Percentiles rank a stretch among this genome's conserved stretches.
These are phyloP conservation scores for Marcusenius ussheri DNA, from an alignment of 2,113 vertebrate species.

Conservation along the genomic window DNA sequence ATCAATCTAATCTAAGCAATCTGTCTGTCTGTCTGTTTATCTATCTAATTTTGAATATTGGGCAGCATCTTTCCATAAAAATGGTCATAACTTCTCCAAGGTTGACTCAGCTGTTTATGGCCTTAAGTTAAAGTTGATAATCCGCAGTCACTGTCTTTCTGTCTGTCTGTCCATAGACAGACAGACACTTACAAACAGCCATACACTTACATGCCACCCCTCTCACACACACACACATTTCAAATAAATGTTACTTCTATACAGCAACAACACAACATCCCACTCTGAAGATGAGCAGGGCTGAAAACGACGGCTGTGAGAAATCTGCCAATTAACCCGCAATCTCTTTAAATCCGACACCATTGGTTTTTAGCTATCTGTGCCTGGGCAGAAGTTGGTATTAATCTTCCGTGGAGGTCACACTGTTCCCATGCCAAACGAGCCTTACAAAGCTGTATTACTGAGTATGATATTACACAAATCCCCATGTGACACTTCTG, in stretches of 20 bases:
- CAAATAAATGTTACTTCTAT: conserved; percentile 17
- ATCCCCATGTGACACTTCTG: conserved; percentile 15
- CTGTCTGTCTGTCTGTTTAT: no score
- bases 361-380: conserved; percentile 8
- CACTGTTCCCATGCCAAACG: conserved; percentile 15
- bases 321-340: conserved; percentile 25
- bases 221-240: neutral
- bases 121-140: neutral
- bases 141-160: neutral
- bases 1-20: neutral
- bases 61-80: neutral
- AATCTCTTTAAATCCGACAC: conserved; percentile 25
- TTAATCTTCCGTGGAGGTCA: conserved; percentile 32
- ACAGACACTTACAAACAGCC: neutral
- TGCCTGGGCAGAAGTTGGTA: conserved; percentile 15
- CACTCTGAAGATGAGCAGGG: neutral
- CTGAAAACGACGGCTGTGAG: neutral
- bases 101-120: neutral
- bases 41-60: neutral
- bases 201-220: neutral
- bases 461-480: conserved; percentile 21
- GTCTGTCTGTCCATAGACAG: neutral
- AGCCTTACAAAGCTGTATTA: conserved; percentile 16
- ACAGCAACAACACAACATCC: neutral
- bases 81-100: neutral